Base-by-base conservation (phyloP, 2,888 invertebrate genomes). In the Clunio marinus region DNA sequence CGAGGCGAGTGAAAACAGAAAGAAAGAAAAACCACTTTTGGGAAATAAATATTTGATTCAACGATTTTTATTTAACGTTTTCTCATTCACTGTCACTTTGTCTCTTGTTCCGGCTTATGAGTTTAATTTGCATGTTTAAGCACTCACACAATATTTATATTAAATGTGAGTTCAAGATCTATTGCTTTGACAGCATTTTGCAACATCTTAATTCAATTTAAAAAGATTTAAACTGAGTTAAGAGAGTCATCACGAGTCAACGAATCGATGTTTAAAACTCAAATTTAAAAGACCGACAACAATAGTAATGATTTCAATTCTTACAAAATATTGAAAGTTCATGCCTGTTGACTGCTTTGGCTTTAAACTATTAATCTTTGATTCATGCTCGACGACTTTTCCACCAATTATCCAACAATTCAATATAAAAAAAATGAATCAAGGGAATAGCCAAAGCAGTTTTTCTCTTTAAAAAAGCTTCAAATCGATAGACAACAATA, bases 21-120 rank as follows among this genome's bases (percentile, higher is more conserved):
- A n/a, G n/a, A n/a, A n/a, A n/a, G n/a, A n/a, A n/a, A n/a, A n/a
- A n/a, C n/a, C n/a, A n/a, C n/a, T n/a, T n/a, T n/a, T n/a, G n/a
- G n/a, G n/a, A n/a, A n/a, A 24, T 13, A 59, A 59, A 59, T 59
- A 59, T 59, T 59, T 59, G 59, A 59, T 59, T 59, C 32, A 10
- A 57, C 35, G n/a, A 25, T 32, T 59, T 15, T 28, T 15, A 41
- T 10, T 41, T 15, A 51, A 51, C 10, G 10, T 46, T 46, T 13
- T 35, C 7, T 45, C 1, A 24, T 27, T 55, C 27, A 15, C 13
- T 55, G 24, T 2, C 25, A 37, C 13, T 32, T 60, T 41, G 22
- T 60, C 37, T 25, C 22, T 41, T 41, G 60, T 60, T 37, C 37
- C 60, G 37, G 35, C 37, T 60, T 20, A 60, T 41, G 41, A 41